phyloP scores from a whole-genome alignment of 2,113 vertebrate species.

The Mobula hypostoma region DNA sequence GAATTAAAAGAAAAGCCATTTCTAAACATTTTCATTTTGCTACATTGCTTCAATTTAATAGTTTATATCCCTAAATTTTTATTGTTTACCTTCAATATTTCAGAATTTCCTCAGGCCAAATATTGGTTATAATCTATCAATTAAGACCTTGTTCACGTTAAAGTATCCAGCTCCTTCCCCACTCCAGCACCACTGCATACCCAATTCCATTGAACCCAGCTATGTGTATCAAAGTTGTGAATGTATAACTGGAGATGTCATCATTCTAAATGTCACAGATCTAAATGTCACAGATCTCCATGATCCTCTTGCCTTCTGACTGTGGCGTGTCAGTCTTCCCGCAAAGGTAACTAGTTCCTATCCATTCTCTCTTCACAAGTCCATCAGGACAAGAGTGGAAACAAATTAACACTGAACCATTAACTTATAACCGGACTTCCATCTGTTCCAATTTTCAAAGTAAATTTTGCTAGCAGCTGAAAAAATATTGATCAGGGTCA shows the following conservation, averaged over 20 bases:
- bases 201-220: neutral
- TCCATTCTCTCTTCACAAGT: neutral
- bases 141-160: too few relatives aligned
- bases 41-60: neutral
- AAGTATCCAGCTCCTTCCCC: too few relatives aligned
- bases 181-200: too few relatives aligned
- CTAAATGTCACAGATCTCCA: neutral
- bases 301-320: neutral
- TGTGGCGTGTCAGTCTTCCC: too few relatives aligned
- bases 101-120: neutral
- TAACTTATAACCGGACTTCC: neutral
- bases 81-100: neutral
- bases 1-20: neutral
- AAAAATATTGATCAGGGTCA: neutral
- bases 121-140: too few relatives aligned
- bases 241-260: neutral
- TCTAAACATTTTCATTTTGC: neutral
- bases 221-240: neutral
- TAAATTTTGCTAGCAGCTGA: neutral
- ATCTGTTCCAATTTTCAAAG: neutral
- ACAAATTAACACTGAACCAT: neutral
- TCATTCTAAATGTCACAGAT: neutral
- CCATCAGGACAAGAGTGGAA: neutral
- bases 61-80: neutral
- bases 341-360: neutral